Evolutionary conservation across 2,113 vertebrate genomes (phyloP), one percentile per base, ranked within the genome.

Genomic region (Percopsis transmontana): DNA sequence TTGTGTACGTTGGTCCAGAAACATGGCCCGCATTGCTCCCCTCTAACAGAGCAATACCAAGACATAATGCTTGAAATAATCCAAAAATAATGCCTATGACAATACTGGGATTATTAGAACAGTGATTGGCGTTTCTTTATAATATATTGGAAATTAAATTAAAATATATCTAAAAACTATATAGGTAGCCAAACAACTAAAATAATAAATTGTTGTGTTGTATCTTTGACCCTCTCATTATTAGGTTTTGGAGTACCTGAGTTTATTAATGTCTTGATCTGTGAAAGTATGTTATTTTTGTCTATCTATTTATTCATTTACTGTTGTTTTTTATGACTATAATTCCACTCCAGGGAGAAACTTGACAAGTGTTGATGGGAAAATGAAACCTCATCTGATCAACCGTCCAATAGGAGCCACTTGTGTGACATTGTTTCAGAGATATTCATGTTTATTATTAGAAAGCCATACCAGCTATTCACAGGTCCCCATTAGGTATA

Each of bases 391-490:
- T 77, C 42, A 42, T 55, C 69, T 58, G 62, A 80, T 77, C 77
- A 80, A 66, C 62, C 64, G 52, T 55, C 79, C 82, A 83, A 85
- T 64, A 70, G 77, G 55, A 79, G 76, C 76, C 85, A 72, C 78
- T 87, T 74, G 83, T 83, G 66, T 62, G 11, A 42, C 80, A 86
- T 83, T 90, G 89, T 91, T 87, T 62, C 58, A 74, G 80, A 68
- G 66, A 68, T 83, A 78, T 72, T 72, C 62, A 51, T 85, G 79
- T 58, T 65, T 90, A 88, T 92, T 89, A 89, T 87, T 87, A 88
- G 85, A 84, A 63, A 72, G 74, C 55, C 74, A 79, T 51, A 79
- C 85, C 67, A 81, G 70, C 66, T 69, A 76, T 85, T 82, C 76
- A 82, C 74, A 77, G 73, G 68, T 81, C 72, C 81, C 76, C 74